These are phyloP conservation scores for Orcinus orca DNA, from an alignment of 2,113 vertebrate species.

Conservation along the genomic window DNA sequence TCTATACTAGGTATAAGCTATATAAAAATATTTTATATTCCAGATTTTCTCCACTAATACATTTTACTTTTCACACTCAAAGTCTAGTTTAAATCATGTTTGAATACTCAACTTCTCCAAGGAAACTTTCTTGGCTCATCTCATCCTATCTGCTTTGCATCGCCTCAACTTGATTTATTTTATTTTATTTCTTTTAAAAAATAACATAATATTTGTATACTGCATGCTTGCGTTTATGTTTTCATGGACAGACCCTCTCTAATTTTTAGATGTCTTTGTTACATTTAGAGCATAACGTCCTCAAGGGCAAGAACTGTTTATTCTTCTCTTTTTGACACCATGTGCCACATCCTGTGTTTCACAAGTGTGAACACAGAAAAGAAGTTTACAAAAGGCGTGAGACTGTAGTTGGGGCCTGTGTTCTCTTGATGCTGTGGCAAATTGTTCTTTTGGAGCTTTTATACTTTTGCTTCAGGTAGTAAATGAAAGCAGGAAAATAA, in stretches of 20 bases:
- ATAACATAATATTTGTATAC: background rate
- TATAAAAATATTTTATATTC: background rate
- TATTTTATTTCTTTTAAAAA: background rate
- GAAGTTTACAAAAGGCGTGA: background rate
- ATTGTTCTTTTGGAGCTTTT: background rate
- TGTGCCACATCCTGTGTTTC: background rate
- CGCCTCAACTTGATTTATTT: background rate
- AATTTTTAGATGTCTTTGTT: background rate
- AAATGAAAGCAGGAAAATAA: conserved; percentile 2
- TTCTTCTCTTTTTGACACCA: background rate
- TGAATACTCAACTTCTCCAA: background rate
- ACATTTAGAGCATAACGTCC: background rate
- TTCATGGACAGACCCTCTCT: background rate
- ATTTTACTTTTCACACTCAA: background rate
- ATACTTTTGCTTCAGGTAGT: conserved; percentile 16
- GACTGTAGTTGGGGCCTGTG: background rate
- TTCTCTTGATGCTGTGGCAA: background rate
- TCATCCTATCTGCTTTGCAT: background rate
- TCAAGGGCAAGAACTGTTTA: background rate
- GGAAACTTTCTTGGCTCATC: background rate
- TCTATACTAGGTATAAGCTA: background rate
- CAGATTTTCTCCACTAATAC: background rate
- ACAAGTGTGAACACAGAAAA: background rate
- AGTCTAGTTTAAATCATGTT: background rate
- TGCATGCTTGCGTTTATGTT: background rate